Conservation (phyloP, 2,888 invertebrate genomes). For the Pseudanteris insignis region DNA sequence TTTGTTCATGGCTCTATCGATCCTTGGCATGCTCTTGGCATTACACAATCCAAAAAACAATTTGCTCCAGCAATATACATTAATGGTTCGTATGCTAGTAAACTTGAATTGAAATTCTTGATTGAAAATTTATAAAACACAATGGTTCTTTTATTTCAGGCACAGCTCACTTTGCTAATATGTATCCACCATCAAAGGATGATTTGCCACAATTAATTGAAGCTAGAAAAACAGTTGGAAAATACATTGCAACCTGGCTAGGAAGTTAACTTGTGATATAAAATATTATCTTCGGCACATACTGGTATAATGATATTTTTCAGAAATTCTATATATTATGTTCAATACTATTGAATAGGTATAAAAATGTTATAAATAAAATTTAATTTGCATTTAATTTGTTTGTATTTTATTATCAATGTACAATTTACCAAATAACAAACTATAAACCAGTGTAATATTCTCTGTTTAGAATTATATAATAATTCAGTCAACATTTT, state of each 20-base stretch:
- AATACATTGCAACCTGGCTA: conserved; percentile 72
- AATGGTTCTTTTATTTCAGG: conserved; percentile 72
- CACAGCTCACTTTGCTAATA: conserved; percentile 94
- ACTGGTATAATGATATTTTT: too few species aligned
- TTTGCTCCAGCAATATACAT: conserved; percentile 78
- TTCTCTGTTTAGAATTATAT: not conserved
- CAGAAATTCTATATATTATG: too few species aligned
- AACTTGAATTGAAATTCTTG: too few species aligned
- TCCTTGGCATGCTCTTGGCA: conserved; percentile 86
- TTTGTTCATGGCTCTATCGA: conserved; percentile 91
- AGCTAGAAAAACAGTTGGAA: conserved; percentile 74
- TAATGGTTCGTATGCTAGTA: too few species aligned
- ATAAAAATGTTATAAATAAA: too few species aligned
- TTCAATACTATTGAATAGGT: not conserved
- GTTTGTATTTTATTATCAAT: too few species aligned
- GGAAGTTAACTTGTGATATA: too few species aligned
- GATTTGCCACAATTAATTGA: conserved; percentile 76
- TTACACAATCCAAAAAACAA: conserved; percentile 70
- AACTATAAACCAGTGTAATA: too few species aligned
- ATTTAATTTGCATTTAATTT: too few species aligned
- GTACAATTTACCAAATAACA: too few species aligned
- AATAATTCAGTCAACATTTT: too few species aligned
- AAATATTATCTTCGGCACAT: too few species aligned
- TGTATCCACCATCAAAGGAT: conserved; percentile 79
- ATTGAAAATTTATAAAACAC: not conserved